Conservation (phyloP, 2,797 vertebrate species). For the Sebastes umbrosus region DNA sequence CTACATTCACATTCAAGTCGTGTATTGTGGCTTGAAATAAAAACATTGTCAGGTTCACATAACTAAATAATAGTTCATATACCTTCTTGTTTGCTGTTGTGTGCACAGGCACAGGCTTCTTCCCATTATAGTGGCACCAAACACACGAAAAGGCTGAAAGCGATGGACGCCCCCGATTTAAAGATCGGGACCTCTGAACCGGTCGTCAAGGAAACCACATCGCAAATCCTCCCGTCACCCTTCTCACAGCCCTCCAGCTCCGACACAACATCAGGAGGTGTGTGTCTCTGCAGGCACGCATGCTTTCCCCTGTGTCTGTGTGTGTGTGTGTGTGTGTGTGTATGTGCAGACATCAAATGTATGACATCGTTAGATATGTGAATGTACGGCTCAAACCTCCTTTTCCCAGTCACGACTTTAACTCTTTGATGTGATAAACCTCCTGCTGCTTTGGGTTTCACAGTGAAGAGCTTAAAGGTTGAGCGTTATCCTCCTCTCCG, state of each 20-base stretch:
- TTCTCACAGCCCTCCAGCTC: constrained; percentile 86
- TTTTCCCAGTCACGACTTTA: constrained; percentile 59
- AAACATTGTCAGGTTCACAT: not conserved
- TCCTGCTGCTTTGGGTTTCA: constrained; percentile 46
- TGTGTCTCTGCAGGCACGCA: constrained; percentile 35
- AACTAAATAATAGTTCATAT: constrained; percentile 3
- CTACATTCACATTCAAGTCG: not conserved
- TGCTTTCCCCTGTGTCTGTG: not conserved
- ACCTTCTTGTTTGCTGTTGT: constrained; percentile 57
- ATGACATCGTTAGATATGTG: constrained; percentile 26
- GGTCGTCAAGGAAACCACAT: constrained; percentile 71
- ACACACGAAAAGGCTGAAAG: constrained; percentile 93
- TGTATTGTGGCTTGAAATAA: not conserved
- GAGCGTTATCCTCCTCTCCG: constrained; percentile 37
- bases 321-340: not conserved
- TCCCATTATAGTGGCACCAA: constrained; percentile 93
- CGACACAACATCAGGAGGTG: constrained; percentile 80
- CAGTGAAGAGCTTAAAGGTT: constrained; percentile 61
- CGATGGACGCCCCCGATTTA: constrained; percentile 89
- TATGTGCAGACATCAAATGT: constrained; percentile 7
- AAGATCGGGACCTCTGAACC: constrained; percentile 89
- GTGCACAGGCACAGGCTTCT: constrained; percentile 87
- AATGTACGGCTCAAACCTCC: constrained; percentile 20
- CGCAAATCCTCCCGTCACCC: constrained; percentile 81
- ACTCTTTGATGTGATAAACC: constrained; percentile 69